A percentile compares a stretch with the other conserved stretches of the same genome.
phyloP scores from a whole-genome alignment of 1,140 invertebrate species.

The Orius insidiosus region DNA sequence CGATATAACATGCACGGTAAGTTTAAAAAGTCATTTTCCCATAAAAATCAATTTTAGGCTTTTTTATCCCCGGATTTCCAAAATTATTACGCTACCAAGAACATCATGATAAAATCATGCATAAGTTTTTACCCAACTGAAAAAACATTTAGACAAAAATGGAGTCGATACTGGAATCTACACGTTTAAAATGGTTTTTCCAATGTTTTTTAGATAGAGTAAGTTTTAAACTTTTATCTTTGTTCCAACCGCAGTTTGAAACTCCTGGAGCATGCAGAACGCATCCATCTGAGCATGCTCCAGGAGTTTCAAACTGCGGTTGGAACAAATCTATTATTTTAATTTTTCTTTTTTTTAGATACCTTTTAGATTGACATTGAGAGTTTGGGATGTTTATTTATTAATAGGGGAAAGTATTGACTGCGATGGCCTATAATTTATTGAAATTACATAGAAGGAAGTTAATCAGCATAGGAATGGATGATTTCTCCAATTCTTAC shows the following conservation, averaged over 20 bases:
- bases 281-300: no score
- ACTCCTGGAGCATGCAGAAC: no score
- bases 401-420: constrained; percentile 85
- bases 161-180: constrained; percentile 93
- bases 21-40: constrained; percentile 4
- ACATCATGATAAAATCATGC: constrained; percentile 92
- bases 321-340: constrained; percentile 6
- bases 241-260: no score
- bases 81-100: constrained; percentile 83
- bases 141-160: constrained; percentile 92
- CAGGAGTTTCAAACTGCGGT: no score
- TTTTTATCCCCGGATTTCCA: constrained; percentile 96
- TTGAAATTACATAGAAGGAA: constrained; percentile 87
- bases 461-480: constrained; percentile 73
- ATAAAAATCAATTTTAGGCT: constrained; percentile 34
- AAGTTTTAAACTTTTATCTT: constrained; percentile 25
- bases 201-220: constrained; percentile 96
- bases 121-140: constrained; percentile 85
- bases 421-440: constrained; percentile 93
- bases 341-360: constrained; percentile 42
- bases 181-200: constrained; percentile 98
- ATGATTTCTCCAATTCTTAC: constrained; percentile 74
- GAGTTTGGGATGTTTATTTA: constrained; percentile 96
- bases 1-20: constrained; percentile 95
- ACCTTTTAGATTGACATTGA: constrained; percentile 80